Evolutionary conservation across 2,888 invertebrate species (phyloP).

Genomic region (Mechanitis mazaeus): DNA sequence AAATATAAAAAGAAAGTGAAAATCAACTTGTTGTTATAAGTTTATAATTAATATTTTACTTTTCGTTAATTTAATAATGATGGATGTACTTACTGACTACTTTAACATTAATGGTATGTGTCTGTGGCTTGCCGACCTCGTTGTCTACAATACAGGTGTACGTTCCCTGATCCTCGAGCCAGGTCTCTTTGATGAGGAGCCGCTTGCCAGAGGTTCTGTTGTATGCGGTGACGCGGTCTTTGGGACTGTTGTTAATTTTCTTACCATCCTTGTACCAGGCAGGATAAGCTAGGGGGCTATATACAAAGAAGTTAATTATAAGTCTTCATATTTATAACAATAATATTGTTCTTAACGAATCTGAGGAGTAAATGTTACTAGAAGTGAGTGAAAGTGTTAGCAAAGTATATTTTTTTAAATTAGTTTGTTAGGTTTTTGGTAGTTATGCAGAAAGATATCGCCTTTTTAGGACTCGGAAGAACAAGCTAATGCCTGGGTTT

Average conservation of each 20-base stretch:
- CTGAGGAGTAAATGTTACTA: too few species aligned
- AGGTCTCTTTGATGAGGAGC: conserved; percentile 53
- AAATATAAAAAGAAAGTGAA: too few species aligned
- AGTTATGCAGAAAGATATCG: too few species aligned
- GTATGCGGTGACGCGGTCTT: conserved; percentile 53
- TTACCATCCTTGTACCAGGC: conserved; percentile 59
- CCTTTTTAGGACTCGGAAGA: too few species aligned
- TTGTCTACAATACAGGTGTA: conserved; percentile 58
- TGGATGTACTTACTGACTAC: conserved; percentile 51
- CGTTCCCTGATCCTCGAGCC: conserved; percentile 47
- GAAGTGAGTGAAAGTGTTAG: too few species aligned
- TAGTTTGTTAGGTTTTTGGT: too few species aligned
- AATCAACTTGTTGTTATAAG: too few species aligned
- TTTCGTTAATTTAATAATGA: too few species aligned
- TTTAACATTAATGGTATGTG: conserved; percentile 47
- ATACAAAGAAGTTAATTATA: neutral
- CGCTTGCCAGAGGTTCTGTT: conserved; percentile 59
- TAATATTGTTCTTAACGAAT: neutral
- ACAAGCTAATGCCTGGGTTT: too few species aligned
- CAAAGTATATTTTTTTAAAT: too few species aligned
- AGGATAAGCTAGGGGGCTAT: conserved; percentile 53
- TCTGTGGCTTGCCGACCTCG: conserved; percentile 45
- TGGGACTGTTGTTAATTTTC: conserved; percentile 42
- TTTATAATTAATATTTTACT: too few species aligned
- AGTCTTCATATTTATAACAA: neutral